Evolutionary conservation across 2,113 vertebrate genomes (phyloP), one percentile per base, ranked within the genome.

Genomic region (Megaceryle torquata): DNA sequence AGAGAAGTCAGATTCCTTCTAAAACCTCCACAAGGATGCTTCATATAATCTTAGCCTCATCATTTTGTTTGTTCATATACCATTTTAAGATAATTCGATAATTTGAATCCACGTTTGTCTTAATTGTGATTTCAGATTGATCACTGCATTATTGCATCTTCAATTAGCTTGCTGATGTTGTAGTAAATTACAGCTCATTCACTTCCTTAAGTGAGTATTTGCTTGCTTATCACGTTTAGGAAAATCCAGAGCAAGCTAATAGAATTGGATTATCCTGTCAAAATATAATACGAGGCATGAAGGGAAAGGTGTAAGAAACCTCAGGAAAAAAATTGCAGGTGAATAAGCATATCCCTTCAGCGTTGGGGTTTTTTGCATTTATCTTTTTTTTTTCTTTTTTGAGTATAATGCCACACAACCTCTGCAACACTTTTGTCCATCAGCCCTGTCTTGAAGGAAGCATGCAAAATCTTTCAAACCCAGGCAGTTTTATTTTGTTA

Each of bases 101-200:
- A 95, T 95, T 91, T 82, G 65, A 53, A 82, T 65, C 61, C 1
- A 1, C 14, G 13, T 87, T 96, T 91, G 21, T 39, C 57, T 82
- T 95, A 92, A 92, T 93, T 78, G 84, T 89, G 91, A 86, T 86
- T 92, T 91, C 84, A 71, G 53, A 87, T 79, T 84, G 94, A 95
- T 95, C 89, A 2, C 39, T 48, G 81, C 86, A 80, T 95, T 96
- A 92, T 75, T 95, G 81, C 94, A 92, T 75, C 78, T 95, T 37
- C 77, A 92, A 89, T 96, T 95, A 76, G 28, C 14, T 20, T 65
- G 91, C 69, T 89, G 92, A 86, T 95, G 88, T 63, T 95, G 69
- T 69, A 68, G 89, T 72, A 91, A 93, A 93, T 95, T 75, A 71
- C 7, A 87, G 61, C 67, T 92, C 84, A 13, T 82, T 75, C 88